Evolutionary conservation across 1,140 invertebrate genomes (phyloP), one percentile per base, ranked within the genome.

Genomic region (Zaprionus lachaisei): DNA sequence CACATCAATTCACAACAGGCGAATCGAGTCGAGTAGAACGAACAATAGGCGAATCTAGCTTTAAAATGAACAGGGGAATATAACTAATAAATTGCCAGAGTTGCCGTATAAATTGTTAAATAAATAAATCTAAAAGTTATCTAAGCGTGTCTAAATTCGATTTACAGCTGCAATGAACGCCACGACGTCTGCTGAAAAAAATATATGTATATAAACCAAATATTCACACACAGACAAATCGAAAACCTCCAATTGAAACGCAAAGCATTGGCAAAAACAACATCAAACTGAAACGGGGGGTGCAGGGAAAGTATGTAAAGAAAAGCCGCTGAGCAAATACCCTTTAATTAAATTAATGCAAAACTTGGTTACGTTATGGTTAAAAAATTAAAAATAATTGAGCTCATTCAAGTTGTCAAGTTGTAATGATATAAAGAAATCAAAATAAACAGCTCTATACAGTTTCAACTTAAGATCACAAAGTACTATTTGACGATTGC

Each of bases 101-200:
- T 73, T 60, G 81, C 64, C 77, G 49, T 51, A 57, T 58, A 80
- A 80, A 83, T 83, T 72, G 66, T 83, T 66, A 83, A 83, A 80
- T 83, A 84, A 83, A 84, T 83, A 83, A 83, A 83, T 83, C 81
- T 80, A 64, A 83, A 83, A 83, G 81, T 80, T 83, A 83, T 77
- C 81, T 80, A 84, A 83, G 81, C 81, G 81, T 83, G 77, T 80
- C 81, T 70, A 72, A 84, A 80, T 80, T 83, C 81, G 81, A 83
- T 83, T 83, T 83, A 83, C 77, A 80, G 72, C 81, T 65, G 41
- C 75, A 56, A 82, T 74, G 58, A 79, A 74, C 57, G 70, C 61
- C 62, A 64, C 65, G 65, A 58, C 38, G 64, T 49, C 63, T 57
- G 44, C 37, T 57, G n/a, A n/a, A 55, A 22, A 63, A 37, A 58